Conservation (phyloP, 2,113 vertebrate species). For the Pterocles gutturalis region DNA sequence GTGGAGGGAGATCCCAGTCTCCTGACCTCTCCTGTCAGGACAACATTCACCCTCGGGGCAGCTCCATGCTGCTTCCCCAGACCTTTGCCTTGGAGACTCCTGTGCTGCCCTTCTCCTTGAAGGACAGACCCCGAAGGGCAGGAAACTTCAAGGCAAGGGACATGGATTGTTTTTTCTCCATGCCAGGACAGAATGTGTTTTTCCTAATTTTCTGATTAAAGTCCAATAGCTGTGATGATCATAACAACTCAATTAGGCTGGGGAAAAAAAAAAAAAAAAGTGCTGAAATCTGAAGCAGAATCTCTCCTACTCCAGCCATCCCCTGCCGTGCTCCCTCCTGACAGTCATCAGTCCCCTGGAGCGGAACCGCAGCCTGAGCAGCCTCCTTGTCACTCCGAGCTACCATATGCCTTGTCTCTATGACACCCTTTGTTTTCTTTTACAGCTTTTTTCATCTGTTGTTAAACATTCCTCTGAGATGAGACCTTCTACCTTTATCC, state of each 20-base stretch:
- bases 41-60: not conserved
- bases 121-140: not conserved
- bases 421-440: slow-evolving; percentile 46
- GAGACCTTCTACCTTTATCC: slow-evolving; percentile 38
- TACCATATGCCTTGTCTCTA: not conserved
- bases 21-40: not conserved
- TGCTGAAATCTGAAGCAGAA: not conserved
- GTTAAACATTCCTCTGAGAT: slow-evolving; percentile 39
- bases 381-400: not conserved
- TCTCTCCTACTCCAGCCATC: not conserved
- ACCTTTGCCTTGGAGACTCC: not conserved
- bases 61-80: not conserved
- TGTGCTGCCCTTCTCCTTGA: not conserved
- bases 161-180: not conserved
- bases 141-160: not conserved
- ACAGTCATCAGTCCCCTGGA: not conserved
- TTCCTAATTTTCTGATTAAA: not conserved
- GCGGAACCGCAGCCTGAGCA: not conserved
- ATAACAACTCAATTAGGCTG: not conserved
- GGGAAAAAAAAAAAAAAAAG: not conserved
- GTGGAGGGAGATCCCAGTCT: not conserved
- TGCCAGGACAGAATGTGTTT: not conserved
- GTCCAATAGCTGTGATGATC: not conserved
- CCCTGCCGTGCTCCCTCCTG: not conserved
- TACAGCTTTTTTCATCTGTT: slow-evolving; percentile 8